Percentiles rank a stretch among this genome's conserved stretches.
Evolutionary conservation across 2,797 vertebrate genomes (phyloP).

Genomic region (Picus viridis): DNA sequence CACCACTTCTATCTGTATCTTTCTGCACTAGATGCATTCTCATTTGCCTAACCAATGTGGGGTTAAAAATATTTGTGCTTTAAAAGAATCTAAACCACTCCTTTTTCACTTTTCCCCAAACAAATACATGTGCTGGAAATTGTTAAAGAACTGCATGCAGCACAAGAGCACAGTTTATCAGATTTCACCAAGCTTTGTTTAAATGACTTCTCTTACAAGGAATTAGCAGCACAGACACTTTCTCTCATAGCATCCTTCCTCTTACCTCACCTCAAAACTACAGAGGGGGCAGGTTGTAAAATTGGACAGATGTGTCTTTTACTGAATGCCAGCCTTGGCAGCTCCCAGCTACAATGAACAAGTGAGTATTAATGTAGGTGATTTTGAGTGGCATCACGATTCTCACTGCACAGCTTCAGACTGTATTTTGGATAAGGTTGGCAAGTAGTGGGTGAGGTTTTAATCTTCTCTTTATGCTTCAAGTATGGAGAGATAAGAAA

Average conservation of each 20-base stretch:
- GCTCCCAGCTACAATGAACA: not conserved
- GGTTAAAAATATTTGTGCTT: not conserved
- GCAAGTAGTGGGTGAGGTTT: constrained; percentile 20
- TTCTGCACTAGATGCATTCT: not conserved
- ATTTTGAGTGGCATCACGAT: not conserved
- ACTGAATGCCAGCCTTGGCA: not conserved
- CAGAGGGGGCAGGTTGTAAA: not conserved
- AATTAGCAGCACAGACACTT: not conserved
- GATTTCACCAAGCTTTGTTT: constrained; percentile 1
- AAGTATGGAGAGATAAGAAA: constrained; percentile 46
- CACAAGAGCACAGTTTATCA: not conserved
- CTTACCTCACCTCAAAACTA: not conserved
- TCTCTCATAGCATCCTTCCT: not conserved
- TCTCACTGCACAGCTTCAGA: not conserved
- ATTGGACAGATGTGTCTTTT: not conserved
- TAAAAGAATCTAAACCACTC: not conserved
- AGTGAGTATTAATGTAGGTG: not conserved
- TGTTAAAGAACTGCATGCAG: not conserved
- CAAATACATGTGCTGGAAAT: not conserved
- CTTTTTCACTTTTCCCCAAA: not conserved
- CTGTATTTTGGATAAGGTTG: constrained; percentile 6
- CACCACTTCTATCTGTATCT: not conserved
- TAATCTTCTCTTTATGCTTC: constrained; percentile 7
- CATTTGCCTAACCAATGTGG: not conserved
- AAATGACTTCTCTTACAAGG: not conserved